phyloP scores from a whole-genome alignment of 2,797 vertebrate genomes.

The Neoniphon sammara region DNA sequence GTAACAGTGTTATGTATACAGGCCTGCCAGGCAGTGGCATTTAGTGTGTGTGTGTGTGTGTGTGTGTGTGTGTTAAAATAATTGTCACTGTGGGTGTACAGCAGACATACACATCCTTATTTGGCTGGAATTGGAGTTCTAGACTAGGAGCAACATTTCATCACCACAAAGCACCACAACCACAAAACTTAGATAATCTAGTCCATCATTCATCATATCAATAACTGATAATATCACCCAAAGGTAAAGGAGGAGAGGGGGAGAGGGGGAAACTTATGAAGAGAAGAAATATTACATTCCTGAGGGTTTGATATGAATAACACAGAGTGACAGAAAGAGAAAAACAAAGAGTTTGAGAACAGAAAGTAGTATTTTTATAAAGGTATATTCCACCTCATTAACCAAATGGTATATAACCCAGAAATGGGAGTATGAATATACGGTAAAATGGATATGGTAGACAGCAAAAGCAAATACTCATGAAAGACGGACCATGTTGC shows the following conservation, averaged over 20 bases:
- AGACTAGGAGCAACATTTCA: neutral
- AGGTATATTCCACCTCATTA: too few relatives aligned
- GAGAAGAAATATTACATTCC: too few relatives aligned
- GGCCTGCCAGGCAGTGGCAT: neutral
- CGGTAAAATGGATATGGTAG: too few relatives aligned
- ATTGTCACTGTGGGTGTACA: conserved; percentile 1
- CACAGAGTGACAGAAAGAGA: too few relatives aligned
- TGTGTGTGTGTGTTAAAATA: neutral
- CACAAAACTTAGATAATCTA: neutral
- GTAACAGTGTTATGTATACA: conserved; percentile 46
- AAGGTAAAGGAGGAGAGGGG: neutral
- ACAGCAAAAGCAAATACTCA: too few relatives aligned
- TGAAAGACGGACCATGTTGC: too few relatives aligned
- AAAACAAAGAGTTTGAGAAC: too few relatives aligned
- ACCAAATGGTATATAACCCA: too few relatives aligned
- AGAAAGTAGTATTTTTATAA: too few relatives aligned
- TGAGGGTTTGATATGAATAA: too few relatives aligned
- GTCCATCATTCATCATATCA: neutral
- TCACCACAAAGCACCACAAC: neutral
- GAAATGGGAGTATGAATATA: too few relatives aligned
- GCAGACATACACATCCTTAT: conserved; percentile 1
- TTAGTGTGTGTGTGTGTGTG: neutral
- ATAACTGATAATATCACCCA: neutral
- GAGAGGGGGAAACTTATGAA: neutral
- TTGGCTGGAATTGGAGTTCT: conserved; percentile 8